phyloP scores from a whole-genome alignment of 2,113 vertebrate species.

The Aldabrachelys gigantea region DNA sequence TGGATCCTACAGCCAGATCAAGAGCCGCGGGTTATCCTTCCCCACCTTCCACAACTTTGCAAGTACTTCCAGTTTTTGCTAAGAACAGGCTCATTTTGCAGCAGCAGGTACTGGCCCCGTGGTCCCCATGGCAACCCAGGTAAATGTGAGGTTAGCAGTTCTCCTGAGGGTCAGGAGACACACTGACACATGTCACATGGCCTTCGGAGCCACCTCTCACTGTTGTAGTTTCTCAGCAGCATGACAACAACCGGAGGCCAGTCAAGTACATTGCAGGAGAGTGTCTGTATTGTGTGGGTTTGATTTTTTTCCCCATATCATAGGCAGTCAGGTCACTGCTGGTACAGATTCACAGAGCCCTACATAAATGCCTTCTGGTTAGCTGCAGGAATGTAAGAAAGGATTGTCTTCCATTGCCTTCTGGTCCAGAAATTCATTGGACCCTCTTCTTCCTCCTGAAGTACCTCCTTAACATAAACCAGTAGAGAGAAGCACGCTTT shows the following conservation, averaged over 20 bases:
- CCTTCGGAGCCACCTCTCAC: background rate
- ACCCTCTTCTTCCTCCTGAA: background rate
- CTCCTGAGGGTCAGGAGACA: slow-evolving; percentile 5
- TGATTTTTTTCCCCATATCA: accelerated
- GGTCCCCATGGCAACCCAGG: slow-evolving; percentile 65
- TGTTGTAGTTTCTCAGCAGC: background rate
- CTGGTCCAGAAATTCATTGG: background rate
- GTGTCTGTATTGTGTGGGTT: background rate
- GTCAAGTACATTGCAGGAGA: accelerated
- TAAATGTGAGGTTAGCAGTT: slow-evolving; percentile 58
- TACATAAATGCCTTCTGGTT: background rate
- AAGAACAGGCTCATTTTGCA: slow-evolving; percentile 42
- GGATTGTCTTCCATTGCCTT: background rate
- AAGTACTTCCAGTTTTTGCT: slow-evolving; percentile 53
- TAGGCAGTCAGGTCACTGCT: background rate
- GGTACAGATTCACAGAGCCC: background rate
- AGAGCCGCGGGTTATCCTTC: background rate
- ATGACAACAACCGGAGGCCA: accelerated
- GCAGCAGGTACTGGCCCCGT: slow-evolving; percentile 54
- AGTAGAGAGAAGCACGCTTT: background rate
- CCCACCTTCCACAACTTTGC: slow-evolving; percentile 1
- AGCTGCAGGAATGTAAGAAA: background rate
- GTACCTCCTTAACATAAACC: background rate
- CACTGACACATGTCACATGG: background rate
- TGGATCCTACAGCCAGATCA: background rate